phyloP scores from a whole-genome alignment of 2,888 invertebrate genomes.

The Macaria notata region DNA sequence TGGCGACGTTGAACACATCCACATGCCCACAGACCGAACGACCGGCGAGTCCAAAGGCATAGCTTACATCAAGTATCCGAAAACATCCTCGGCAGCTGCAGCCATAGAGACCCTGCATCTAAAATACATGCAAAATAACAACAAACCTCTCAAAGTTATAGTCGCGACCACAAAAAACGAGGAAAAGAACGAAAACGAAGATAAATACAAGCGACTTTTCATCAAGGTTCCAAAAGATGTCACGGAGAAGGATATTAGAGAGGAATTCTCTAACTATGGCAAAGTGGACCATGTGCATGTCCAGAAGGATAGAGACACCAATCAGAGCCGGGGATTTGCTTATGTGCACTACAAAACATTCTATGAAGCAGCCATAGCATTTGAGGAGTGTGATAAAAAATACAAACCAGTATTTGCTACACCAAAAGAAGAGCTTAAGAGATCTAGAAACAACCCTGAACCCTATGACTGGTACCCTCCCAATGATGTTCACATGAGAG shows the following conservation, averaged over 20 bases:
- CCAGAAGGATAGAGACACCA: conserved; percentile 90
- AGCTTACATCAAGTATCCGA: conserved; percentile 94
- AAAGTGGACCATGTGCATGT: conserved; percentile 88
- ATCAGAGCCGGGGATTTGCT: conserved; percentile 93
- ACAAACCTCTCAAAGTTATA: conserved; percentile 93
- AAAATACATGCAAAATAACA: conserved; percentile 86
- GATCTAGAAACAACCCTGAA: conserved; percentile 58
- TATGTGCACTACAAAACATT: conserved; percentile 92
- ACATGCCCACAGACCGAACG: conserved; percentile 92
- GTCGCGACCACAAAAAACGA: conserved; percentile 85
- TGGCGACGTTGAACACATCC: conserved; percentile 93
- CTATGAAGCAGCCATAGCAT: conserved; percentile 92
- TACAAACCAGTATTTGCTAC: conserved; percentile 96
- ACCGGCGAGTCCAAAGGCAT: conserved; percentile 95
- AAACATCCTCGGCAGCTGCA: conserved; percentile 94
- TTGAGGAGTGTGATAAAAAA: conserved; percentile 92
- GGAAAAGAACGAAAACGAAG: conserved; percentile 49
- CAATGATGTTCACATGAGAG: conserved; percentile 2
- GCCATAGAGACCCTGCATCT: conserved; percentile 95
- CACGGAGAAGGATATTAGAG: conserved; percentile 88
- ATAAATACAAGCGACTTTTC: conserved; percentile 87
- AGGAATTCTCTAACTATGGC: conserved; percentile 94
- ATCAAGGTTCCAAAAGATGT: conserved; percentile 92
- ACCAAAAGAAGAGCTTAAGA: conserved; percentile 84
- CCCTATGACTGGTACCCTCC: conserved; percentile 36